phyloP scores from a whole-genome alignment of 2,888 invertebrate genomes.

The Bugula neritina region DNA sequence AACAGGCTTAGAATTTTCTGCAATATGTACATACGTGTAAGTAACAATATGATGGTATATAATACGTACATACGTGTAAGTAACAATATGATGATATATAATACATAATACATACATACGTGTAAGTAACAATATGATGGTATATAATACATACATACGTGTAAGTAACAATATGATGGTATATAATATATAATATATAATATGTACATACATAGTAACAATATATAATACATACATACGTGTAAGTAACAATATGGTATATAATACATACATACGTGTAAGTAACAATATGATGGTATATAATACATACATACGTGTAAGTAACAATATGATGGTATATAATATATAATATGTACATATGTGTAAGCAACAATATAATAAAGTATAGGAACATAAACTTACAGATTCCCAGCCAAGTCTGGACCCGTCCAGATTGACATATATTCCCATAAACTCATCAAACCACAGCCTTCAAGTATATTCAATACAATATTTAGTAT shows the following conservation, averaged over 20 bases:
- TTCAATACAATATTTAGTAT: no score
- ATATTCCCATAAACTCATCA: constrained; percentile 69
- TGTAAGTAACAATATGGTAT: neutral
- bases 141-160: constrained; percentile 29
- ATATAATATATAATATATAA: constrained; percentile 29
- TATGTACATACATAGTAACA: neutral
- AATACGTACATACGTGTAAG: neutral
- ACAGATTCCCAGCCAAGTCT: constrained; percentile 63
- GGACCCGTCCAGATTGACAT: constrained; percentile 71
- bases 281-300: no score
- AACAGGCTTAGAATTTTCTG: constrained; percentile 68
- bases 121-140: neutral
- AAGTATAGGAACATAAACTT: constrained; percentile 38
- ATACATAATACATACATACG: neutral
- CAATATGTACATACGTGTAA: no score
- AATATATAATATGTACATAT: neutral
- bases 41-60: neutral
- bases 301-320: neutral
- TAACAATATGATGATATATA: constrained; percentile 30
- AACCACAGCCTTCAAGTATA: constrained; percentile 80
- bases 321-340: neutral
- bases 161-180: constrained; percentile 11
- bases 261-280: constrained; percentile 30
- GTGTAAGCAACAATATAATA: neutral
- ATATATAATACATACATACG: no score